Conservation (phyloP, 30 jellyfish, hydroid and myxozoan genomes). For the Chrysaora quinquecirrha region DNA sequence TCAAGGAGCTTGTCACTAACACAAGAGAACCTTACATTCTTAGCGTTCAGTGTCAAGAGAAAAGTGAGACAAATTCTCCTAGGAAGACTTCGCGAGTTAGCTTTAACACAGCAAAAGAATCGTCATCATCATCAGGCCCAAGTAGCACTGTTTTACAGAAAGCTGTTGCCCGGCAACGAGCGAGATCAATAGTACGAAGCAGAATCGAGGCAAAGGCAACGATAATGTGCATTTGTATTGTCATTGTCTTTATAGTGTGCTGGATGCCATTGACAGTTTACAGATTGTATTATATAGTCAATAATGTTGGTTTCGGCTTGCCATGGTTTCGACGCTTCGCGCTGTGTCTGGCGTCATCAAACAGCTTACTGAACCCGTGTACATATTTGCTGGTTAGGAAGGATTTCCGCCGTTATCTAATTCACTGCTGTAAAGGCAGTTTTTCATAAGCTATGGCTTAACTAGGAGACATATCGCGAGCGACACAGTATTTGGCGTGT, state of each 20-base stretch:
- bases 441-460: no score
- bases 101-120: no score
- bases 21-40: no score
- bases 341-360: constrained; percentile 15
- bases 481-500: no score
- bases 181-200: not conserved
- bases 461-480: no score
- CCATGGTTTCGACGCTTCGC: constrained; percentile 37
- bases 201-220: not conserved
- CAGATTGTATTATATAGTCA: not conserved
- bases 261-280: constrained; percentile 9
- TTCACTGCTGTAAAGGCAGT: not conserved
- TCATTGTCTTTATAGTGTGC: not conserved
- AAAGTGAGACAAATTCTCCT: no score
- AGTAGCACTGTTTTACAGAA: not conserved
- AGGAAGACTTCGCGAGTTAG: no score
- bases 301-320: not conserved
- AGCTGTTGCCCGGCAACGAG: not conserved
- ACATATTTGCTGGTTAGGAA: not conserved
- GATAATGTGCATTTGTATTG: not conserved
- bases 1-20: not conserved
- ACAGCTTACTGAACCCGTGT: constrained; percentile 21
- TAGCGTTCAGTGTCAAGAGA: no score
- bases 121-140: not conserved
- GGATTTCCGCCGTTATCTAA: not conserved